phyloP scores from a whole-genome alignment of 2,888 invertebrate species.

The Andrena marginata region DNA sequence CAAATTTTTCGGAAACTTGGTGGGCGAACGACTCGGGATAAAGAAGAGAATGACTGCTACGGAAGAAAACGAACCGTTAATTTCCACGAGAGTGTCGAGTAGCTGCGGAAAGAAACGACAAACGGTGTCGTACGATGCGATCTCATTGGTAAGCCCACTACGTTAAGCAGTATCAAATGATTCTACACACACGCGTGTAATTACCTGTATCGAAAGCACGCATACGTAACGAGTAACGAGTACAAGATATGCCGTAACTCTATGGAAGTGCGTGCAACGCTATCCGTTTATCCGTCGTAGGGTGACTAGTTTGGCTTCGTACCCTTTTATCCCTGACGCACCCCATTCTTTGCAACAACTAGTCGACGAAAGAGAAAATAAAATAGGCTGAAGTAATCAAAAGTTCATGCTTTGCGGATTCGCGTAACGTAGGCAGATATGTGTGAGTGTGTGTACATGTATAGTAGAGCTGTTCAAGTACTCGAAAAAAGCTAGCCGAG shows the following conservation, averaged over 20 bases:
- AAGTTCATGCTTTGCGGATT: background rate
- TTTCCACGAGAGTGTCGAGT: conserved; percentile 58
- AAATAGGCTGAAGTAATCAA: background rate
- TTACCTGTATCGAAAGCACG: no score
- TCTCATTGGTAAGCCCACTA: conserved; percentile 69
- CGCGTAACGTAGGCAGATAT: no score
- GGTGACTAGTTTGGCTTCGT: conserved; percentile 11
- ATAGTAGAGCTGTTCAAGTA: no score
- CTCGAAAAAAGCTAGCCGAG: no score
- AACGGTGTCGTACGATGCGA: conserved; percentile 73
- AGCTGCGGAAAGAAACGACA: conserved; percentile 58
- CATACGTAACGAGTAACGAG: no score
- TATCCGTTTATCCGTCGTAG: background rate
- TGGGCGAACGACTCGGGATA: background rate
- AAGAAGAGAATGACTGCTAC: conserved; percentile 73
- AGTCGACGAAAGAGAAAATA: background rate
- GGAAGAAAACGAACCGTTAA: conserved; percentile 78
- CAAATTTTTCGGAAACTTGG: background rate
- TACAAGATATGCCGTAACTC: background rate
- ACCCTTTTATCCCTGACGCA: no score
- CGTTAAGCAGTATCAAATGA: conserved; percentile 43
- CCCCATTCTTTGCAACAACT: no score
- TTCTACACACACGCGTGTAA: no score
- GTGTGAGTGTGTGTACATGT: no score
- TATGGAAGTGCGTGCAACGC: conserved; percentile 6